phyloP scores from a whole-genome alignment of 2,888 invertebrate genomes.

The Hyalella azteca region DNA sequence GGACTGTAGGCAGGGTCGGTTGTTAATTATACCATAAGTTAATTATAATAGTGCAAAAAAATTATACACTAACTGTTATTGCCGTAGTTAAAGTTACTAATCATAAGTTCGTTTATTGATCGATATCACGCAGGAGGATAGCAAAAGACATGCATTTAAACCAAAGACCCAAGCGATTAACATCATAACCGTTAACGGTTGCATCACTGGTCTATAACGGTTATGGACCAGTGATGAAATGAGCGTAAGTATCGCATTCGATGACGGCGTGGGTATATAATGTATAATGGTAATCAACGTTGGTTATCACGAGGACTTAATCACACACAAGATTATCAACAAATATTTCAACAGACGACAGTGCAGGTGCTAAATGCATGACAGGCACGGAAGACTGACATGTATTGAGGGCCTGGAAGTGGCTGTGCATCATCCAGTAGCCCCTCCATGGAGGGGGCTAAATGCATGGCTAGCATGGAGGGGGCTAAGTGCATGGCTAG shows the following conservation, averaged over 20 bases:
- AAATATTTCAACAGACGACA: not conserved
- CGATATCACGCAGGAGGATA: not conserved
- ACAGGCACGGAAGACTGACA: conserved; percentile 65
- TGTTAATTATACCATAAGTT: not conserved
- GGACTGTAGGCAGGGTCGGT: conserved; percentile 68
- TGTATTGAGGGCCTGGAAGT: conserved; percentile 78
- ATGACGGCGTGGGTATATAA: too few relatives aligned
- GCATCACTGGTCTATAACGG: too few relatives aligned
- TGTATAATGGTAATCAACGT: too few relatives aligned
- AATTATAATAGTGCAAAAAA: not conserved
- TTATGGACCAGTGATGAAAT: too few relatives aligned
- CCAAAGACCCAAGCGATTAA: not conserved
- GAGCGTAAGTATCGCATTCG: too few relatives aligned
- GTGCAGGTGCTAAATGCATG: not conserved
- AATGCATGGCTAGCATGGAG: not conserved
- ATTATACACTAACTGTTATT: not conserved
- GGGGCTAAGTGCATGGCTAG: not conserved
- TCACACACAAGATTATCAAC: too few relatives aligned
- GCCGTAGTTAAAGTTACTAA: not conserved
- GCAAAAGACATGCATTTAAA: not conserved
- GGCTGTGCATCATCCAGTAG: conserved; percentile 81
- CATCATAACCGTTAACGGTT: not conserved
- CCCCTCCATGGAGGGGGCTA: not conserved
- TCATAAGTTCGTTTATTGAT: not conserved
- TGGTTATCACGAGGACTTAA: too few relatives aligned